Evolutionary conservation across 2,888 invertebrate genomes (phyloP).

Genomic region (Andrena haemorrhoa): DNA sequence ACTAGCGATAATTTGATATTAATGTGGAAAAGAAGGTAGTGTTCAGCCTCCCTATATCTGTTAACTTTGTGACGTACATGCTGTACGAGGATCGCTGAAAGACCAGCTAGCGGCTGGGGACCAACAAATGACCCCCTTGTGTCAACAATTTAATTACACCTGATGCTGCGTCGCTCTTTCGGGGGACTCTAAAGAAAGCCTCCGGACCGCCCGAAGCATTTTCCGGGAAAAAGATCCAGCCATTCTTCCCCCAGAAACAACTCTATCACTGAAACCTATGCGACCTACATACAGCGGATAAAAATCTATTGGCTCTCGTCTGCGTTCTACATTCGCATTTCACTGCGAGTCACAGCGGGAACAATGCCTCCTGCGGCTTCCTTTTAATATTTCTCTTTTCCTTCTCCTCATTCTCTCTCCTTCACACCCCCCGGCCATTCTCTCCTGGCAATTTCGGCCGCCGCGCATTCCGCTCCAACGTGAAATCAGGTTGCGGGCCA

Average conservation of each 20-base stretch:
- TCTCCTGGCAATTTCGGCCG: constrained; percentile 56
- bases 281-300: constrained; percentile 57
- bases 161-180: background rate
- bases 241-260: constrained; percentile 60
- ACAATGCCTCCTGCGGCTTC: constrained; percentile 53
- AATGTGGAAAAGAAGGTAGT: constrained; percentile 61
- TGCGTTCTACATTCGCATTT: constrained; percentile 64
- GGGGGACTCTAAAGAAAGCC: background rate
- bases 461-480: constrained; percentile 11
- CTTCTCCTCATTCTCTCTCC: constrained; percentile 30
- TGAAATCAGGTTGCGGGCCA: constrained; percentile 47
- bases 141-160: constrained; percentile 23
- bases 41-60: constrained; percentile 49
- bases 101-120: too few relatives aligned
- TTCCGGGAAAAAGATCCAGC: constrained; percentile 27
- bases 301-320: constrained; percentile 70
- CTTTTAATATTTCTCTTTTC: constrained; percentile 55
- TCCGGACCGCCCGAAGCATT: constrained; percentile 38
- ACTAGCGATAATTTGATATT: constrained; percentile 78
- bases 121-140: background rate
- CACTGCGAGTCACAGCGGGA: constrained; percentile 52
- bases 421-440: constrained; percentile 20
- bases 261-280: constrained; percentile 57
- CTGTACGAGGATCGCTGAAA: background rate
- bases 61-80: constrained; percentile 65